phyloP scores from a whole-genome alignment of 2,888 invertebrate genomes.

The Ophion costatus region DNA sequence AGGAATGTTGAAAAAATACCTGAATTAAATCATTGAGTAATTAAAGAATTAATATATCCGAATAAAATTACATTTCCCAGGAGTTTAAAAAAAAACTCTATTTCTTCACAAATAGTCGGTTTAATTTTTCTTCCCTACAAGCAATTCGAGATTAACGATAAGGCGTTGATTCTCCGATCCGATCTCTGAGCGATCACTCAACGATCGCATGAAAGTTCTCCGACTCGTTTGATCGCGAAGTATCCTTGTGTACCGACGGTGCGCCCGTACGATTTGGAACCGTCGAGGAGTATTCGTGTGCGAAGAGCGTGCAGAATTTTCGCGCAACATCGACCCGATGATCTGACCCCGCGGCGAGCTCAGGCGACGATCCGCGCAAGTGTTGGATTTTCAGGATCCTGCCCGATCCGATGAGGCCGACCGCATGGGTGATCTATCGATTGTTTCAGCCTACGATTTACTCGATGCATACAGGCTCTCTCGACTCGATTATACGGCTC shows the following conservation, averaged over 20 bases:
- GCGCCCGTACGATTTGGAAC: slow-evolving; percentile 60
- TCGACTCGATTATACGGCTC: not conserved
- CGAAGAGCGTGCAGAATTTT: slow-evolving; percentile 75
- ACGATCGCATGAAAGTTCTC: slow-evolving; percentile 60
- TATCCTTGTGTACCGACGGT: slow-evolving; percentile 65
- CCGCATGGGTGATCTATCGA: slow-evolving; percentile 37
- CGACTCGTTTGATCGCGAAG: slow-evolving; percentile 45
- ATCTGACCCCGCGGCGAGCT: slow-evolving; percentile 71
- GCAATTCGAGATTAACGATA: no score
- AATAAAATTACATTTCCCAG: no score
- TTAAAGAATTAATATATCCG: no score
- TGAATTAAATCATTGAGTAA: no score
- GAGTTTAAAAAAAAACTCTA: no score
- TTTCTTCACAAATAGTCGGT: no score
- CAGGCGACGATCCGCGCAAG: slow-evolving; percentile 66
- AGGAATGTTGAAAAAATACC: no score
- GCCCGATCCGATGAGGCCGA: slow-evolving; percentile 57
- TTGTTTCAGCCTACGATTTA: slow-evolving; percentile 32
- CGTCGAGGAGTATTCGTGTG: slow-evolving; percentile 69
- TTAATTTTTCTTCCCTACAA: no score
- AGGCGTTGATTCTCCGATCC: no score
- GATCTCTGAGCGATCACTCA: no score
- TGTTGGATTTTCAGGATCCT: slow-evolving; percentile 74
- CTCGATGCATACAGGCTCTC: slow-evolving; percentile 28
- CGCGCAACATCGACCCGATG: slow-evolving; percentile 73